Evolutionary conservation across 2,888 invertebrate genomes (phyloP).

Genomic region (Metopia argyrocephala): DNA sequence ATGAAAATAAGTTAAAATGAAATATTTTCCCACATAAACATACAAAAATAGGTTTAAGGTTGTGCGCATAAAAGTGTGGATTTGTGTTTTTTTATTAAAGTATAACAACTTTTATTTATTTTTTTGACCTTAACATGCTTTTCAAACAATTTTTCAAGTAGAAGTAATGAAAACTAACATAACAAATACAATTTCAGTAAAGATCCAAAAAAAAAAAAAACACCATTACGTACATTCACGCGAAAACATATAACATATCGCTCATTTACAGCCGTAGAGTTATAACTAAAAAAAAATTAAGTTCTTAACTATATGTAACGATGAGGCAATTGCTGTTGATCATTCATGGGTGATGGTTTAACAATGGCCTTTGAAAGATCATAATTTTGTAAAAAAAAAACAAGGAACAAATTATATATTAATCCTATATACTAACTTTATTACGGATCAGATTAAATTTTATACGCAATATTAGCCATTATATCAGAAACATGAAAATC

Average conservation of each 20-base stretch:
- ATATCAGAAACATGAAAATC: too few relatives aligned
- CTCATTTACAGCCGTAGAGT: too few relatives aligned
- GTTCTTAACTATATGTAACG: too few relatives aligned
- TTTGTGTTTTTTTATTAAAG: not conserved
- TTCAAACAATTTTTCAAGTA: slow-evolving; percentile 59
- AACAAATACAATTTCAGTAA: slow-evolving; percentile 23
- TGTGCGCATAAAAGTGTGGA: not conserved
- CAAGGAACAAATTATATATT: too few relatives aligned
- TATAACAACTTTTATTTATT: slow-evolving; percentile 56
- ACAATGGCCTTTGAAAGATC: too few relatives aligned
- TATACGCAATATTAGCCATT: too few relatives aligned
- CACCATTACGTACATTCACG: not conserved
- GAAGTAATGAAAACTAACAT: slow-evolving; percentile 61
- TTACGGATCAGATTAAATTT: too few relatives aligned
- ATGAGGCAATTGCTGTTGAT: too few relatives aligned
- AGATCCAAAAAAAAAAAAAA: not conserved
- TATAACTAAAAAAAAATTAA: too few relatives aligned
- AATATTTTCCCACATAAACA: not conserved
- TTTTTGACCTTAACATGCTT: slow-evolving; percentile 64
- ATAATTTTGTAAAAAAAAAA: too few relatives aligned
- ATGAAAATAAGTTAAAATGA: not conserved
- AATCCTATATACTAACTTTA: too few relatives aligned
- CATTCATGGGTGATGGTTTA: too few relatives aligned
- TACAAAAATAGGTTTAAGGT: not conserved
- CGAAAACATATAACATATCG: not conserved